phyloP scores from a whole-genome alignment of 2,797 vertebrate genomes.

The Delichon dasypus region DNA sequence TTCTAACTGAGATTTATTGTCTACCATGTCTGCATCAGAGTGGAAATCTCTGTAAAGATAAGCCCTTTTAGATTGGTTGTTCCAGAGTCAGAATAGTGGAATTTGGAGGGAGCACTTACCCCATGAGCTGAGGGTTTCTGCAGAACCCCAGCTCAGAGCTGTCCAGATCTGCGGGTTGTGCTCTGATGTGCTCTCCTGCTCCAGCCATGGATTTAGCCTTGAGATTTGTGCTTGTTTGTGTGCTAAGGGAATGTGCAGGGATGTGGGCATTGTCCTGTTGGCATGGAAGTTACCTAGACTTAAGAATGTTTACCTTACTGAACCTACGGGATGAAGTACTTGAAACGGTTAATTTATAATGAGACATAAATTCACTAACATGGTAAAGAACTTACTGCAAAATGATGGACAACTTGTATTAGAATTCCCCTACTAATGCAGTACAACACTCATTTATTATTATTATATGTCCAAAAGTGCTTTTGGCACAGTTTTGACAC shows the following conservation, averaged over 20 bases:
- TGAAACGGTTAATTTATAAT: constrained; percentile 48
- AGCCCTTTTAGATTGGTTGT: constrained; percentile 13
- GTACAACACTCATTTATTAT: constrained; percentile 58
- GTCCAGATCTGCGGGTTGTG: neutral
- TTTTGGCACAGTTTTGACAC: constrained; percentile 64
- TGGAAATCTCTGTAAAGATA: constrained; percentile 3
- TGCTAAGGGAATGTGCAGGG: neutral
- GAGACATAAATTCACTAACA: constrained; percentile 36
- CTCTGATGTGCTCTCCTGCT: neutral
- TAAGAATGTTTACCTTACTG: constrained; percentile 42
- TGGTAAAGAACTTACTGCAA: constrained; percentile 55
- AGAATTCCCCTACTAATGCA: constrained; percentile 53
- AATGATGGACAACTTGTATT: constrained; percentile 57
- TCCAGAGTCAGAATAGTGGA: neutral
- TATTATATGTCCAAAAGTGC: constrained; percentile 57
- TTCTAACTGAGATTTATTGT: neutral
- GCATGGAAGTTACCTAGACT: neutral
- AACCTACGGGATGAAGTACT: constrained; percentile 29
- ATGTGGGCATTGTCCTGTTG: constrained; percentile 20
- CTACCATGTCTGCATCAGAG: neutral
- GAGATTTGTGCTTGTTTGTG: neutral
- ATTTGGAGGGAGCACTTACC: neutral
- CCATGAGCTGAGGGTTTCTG: neutral
- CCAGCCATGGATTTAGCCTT: neutral
- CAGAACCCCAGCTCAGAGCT: neutral